Conservation (phyloP, 2,113 vertebrate genomes). For the Odocoileus hemionus region DNA sequence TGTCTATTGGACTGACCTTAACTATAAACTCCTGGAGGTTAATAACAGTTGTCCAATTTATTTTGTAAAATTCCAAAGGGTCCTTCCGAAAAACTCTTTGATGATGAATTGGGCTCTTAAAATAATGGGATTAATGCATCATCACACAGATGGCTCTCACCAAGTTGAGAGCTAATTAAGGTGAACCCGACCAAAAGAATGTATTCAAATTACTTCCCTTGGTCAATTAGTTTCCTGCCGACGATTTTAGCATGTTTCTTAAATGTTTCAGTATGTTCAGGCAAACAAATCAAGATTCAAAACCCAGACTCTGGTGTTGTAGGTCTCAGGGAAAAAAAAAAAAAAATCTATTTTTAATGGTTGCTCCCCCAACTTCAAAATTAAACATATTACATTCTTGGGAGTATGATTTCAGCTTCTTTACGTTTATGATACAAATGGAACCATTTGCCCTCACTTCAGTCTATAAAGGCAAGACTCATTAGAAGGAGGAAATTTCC, state of each 20-base stretch:
- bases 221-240: background rate
- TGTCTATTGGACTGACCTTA: background rate
- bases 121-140: background rate
- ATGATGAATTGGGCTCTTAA: background rate
- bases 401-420: constrained; percentile 76
- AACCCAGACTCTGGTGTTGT: constrained; percentile 40
- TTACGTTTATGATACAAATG: constrained; percentile 76
- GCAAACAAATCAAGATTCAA: constrained; percentile 67
- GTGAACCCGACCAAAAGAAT: background rate
- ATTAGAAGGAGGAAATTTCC: constrained; percentile 80
- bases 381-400: constrained; percentile 71
- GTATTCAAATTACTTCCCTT: constrained; percentile 1
- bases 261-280: constrained; percentile 5
- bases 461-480: constrained; percentile 77
- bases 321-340: constrained; percentile 73
- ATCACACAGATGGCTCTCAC: background rate
- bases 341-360: constrained; percentile 53
- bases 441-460: constrained; percentile 69
- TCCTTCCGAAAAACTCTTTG: constrained; percentile 12
- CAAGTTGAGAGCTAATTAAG: background rate
- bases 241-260: constrained; percentile 38
- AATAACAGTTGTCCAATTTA: background rate
- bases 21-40: constrained; percentile 30
- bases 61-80: constrained; percentile 36
- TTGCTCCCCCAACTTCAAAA: constrained; percentile 66